These are phyloP conservation scores for Nemotelus pantherinus DNA, from an alignment of 2,888 invertebrate species.

Conservation along the genomic window DNA sequence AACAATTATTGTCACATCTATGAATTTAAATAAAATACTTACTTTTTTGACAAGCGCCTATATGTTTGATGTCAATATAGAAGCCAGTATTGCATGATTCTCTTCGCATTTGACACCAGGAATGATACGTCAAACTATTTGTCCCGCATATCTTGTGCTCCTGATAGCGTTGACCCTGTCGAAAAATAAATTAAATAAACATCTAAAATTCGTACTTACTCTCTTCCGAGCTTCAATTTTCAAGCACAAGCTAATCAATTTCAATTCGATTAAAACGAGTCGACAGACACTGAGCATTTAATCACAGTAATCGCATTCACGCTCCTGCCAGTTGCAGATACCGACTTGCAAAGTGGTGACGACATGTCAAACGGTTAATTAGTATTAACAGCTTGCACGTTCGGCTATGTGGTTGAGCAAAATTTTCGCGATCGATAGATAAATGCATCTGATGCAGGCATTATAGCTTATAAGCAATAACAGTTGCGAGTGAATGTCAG, in stretches of 20 bases:
- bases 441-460: not conserved
- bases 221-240: not conserved
- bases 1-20: too few species aligned
- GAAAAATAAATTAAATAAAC: slow-evolving; percentile 2
- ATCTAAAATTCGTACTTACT: not conserved
- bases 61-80: slow-evolving; percentile 75
- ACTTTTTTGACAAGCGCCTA: slow-evolving; percentile 70
- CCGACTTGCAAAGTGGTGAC: not conserved
- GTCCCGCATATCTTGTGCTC: slow-evolving; percentile 72
- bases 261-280: not conserved
- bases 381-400: slow-evolving; percentile 25
- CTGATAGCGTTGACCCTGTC: slow-evolving; percentile 58
- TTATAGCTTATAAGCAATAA: not conserved
- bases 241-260: not conserved
- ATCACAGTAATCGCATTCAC: slow-evolving; percentile 24
- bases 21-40: slow-evolving; percentile 23
- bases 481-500: too few species aligned
- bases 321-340: not conserved
- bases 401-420: slow-evolving; percentile 22
- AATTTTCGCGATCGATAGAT: not conserved
- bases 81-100: slow-evolving; percentile 79
- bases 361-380: slow-evolving; percentile 29
- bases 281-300: not conserved
- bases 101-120: slow-evolving; percentile 82
- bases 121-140: slow-evolving; percentile 78